Base-by-base conservation (phyloP, 2,113 vertebrate genomes). In the Myotis yumanensis region DNA sequence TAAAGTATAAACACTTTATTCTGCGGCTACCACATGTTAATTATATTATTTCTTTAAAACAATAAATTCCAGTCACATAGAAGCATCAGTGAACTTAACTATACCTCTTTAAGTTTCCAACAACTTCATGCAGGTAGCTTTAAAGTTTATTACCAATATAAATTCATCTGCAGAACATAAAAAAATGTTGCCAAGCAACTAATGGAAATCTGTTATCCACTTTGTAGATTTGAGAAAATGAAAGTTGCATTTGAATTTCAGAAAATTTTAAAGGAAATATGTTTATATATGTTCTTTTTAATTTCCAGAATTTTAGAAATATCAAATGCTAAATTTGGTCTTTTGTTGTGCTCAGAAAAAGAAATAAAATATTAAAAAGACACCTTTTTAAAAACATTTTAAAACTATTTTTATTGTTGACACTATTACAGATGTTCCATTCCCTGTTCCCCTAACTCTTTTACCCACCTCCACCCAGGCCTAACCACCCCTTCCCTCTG, bases 121-220 rank as follows among this genome's bases (percentile, higher is more conserved):
- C 5, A 92, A 57, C 20, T 89, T 86, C 8, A 72, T 32, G 2
- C 2, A 40, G 9, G 30, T 51, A 72, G 7, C 7, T 72, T 88
- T 76, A 89, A 86, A 66, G 52, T 77, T 84, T 94, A 89, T 91
- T 30, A 93, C 68, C 68, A 51, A 23, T 91, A 64, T 85, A 85
- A 92, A 90, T 86, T 92, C 52, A 92, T 23, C 25, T 37, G 46
- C 4, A 76, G 37, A 94, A 91, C 4, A 66, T 59, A 93, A 95
- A 91, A 81, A 16, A 84, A 73, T 77, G 79, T 94, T 94, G 68
- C 86, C 73, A 86, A 68, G 59, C 84, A 93, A 86, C 84, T 89
- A 96, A 85, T 86, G 62, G 30, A 95, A 91, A 82, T 82, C 11
- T 85, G 25, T 77, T 91, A 94, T 66, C 18, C 28, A n/a, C 46